Conservation (phyloP, 1,140 invertebrate species). For the Cephus cinctus region DNA sequence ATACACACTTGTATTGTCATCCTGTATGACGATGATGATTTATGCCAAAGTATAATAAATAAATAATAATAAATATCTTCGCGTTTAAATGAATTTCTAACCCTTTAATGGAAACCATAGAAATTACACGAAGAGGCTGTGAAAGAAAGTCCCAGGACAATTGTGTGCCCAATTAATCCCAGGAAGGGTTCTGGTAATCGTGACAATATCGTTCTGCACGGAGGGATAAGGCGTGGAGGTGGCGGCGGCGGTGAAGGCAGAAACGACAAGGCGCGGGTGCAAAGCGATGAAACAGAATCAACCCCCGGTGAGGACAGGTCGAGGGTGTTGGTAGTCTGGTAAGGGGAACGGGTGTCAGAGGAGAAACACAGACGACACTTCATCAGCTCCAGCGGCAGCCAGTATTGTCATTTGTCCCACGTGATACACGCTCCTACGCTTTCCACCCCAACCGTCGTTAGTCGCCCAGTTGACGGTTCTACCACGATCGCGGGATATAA, state of each 20-base stretch:
- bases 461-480: conserved; percentile 21
- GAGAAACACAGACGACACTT: conserved; percentile 38
- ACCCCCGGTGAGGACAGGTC: conserved; percentile 1
- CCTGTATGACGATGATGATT: too few relatives aligned
- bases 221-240: not conserved
- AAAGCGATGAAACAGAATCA: conserved; percentile 19
- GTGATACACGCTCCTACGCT: conserved; percentile 29
- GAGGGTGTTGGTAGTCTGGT: conserved; percentile 11
- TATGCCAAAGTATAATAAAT: too few relatives aligned
- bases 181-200: conserved; percentile 40
- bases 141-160: too few relatives aligned
- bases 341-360: conserved; percentile 7
- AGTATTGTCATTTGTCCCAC: conserved; percentile 46
- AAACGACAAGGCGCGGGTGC: conserved; percentile 26
- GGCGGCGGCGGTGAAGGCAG: conserved; percentile 20
- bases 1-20: too few relatives aligned
- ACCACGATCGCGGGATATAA: conserved; percentile 3
- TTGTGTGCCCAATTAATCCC: conserved; percentile 49
- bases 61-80: too few relatives aligned
- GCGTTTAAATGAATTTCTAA: too few relatives aligned
- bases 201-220: conserved; percentile 36
- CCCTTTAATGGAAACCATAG: too few relatives aligned
- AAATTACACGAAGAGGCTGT: too few relatives aligned
- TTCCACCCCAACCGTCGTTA: conserved; percentile 38
- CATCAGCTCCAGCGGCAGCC: conserved; percentile 41